Evolutionary conservation across 1,140 invertebrate species (phyloP), one percentile per base, ranked within the genome.

Genomic region (Scylla paramamosain): DNA sequence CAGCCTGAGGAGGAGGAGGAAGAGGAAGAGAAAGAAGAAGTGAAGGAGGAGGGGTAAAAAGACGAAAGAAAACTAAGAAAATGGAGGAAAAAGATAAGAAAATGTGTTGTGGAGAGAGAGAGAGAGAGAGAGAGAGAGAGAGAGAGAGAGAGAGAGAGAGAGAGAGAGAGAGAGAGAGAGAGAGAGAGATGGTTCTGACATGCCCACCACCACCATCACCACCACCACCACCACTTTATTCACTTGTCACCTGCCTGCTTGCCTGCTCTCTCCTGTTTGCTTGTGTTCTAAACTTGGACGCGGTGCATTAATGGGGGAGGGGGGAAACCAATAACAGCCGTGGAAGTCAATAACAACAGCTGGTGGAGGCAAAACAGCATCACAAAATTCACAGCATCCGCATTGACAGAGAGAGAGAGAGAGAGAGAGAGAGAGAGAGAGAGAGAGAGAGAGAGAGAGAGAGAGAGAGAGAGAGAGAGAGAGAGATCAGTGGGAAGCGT

Each of bases 141-240:
- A 67, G 59, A 67, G 59, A 67, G 59, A 67, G 59, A 67, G 59
- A 67, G 59, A 67, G 59, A 67, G 59, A 67, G 59, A 67, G 59
- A 67, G 59, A 67, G 59, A 67, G 59, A 67, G 59, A 67, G 59
- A 67, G 59, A 67, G 59, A 67, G 59, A 77, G 67, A 77, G 67
- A 77, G 67, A 59, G 52, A 59, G 52, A 59, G 2, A 59, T 12
- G 52, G 16, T 59, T 59, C 52, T 59, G 52, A 59, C 52, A 59
- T 12, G 52, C 52, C 10, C 52, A 59, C 16, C 52, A 59, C 16
- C 52, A 12, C 52, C 52, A 59, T 12, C 52, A 48, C 46, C 46
- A 48, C 46, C 46, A 48, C 46, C 46, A 48, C 46, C 46, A 14
- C 46, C 46, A 7, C 46, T 48, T 14, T 48, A 14, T 20, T 12